Percentiles rank a stretch among this genome's conserved stretches.
Conservation (phyloP, 64 coral and sea anemone species). For the Acropora tenuis region DNA sequence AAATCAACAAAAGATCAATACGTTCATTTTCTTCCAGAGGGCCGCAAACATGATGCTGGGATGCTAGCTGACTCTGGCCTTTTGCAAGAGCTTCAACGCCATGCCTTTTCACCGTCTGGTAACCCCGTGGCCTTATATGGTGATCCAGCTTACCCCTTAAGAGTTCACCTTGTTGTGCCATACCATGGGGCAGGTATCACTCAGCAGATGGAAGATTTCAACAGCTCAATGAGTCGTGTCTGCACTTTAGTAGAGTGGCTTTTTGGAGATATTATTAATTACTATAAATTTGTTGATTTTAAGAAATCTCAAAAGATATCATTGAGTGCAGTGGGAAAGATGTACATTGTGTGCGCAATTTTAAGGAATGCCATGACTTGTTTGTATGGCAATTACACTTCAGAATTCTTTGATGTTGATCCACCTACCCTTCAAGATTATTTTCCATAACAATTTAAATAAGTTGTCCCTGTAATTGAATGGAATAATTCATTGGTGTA, state of each 20-base stretch:
- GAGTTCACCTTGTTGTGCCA: background rate
- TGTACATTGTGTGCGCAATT: constrained; percentile 22
- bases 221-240: constrained; percentile 7
- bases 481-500: background rate
- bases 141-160: background rate
- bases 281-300: constrained; percentile 17
- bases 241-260: constrained; percentile 32
- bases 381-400: constrained; percentile 33
- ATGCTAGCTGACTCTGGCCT: constrained; percentile 18
- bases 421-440: constrained; percentile 23
- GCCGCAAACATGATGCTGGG: constrained; percentile 17
- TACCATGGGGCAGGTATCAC: background rate
- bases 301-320: constrained; percentile 11
- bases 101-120: background rate
- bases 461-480: background rate
- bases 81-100: background rate
- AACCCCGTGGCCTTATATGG: background rate
- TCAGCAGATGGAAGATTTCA: constrained; percentile 18
- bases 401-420: constrained; percentile 17
- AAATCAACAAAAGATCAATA: background rate
- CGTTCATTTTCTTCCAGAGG: constrained; percentile 11
- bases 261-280: constrained; percentile 22
- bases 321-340: constrained; percentile 32
- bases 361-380: constrained; percentile 34
- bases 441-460: background rate